Conservation (phyloP, 1,140 invertebrate species). For the Cydia pomonella region DNA sequence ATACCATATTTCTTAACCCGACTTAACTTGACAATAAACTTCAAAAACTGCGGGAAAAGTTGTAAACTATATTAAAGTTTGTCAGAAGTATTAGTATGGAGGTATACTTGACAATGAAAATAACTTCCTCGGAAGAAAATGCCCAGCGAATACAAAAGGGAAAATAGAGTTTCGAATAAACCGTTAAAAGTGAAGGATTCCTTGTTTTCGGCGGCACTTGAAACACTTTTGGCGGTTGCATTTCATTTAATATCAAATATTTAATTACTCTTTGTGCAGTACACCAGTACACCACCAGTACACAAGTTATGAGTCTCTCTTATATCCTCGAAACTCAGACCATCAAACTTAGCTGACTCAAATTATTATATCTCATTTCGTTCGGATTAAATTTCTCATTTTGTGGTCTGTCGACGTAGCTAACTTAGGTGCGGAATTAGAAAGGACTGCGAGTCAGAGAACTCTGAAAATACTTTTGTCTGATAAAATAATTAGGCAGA, state of each 20-base stretch:
- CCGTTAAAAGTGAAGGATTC: background rate
- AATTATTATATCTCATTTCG: constrained; percentile 26
- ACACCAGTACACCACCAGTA: no score
- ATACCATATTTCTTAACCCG: background rate
- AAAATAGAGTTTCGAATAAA: background rate
- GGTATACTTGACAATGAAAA: background rate
- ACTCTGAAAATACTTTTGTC: background rate
- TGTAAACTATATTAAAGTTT: constrained; percentile 16
- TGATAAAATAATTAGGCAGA: background rate
- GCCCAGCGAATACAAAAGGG: background rate
- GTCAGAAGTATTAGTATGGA: constrained; percentile 7
- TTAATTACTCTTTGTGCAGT: background rate
- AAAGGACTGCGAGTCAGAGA: background rate
- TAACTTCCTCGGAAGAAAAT: background rate
- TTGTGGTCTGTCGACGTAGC: constrained; percentile 23
- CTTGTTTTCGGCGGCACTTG: no score
- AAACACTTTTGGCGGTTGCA: no score
- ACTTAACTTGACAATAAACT: background rate
- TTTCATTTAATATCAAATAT: no score
- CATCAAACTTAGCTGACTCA: background rate
- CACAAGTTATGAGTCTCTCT: background rate
- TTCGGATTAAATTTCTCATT: constrained; percentile 25
- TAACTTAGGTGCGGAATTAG: background rate
- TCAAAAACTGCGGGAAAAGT: constrained; percentile 24
- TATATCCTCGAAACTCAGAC: background rate